Base-by-base conservation (phyloP, 2,797 vertebrate species). In the Poliocrania exsul region DNA sequence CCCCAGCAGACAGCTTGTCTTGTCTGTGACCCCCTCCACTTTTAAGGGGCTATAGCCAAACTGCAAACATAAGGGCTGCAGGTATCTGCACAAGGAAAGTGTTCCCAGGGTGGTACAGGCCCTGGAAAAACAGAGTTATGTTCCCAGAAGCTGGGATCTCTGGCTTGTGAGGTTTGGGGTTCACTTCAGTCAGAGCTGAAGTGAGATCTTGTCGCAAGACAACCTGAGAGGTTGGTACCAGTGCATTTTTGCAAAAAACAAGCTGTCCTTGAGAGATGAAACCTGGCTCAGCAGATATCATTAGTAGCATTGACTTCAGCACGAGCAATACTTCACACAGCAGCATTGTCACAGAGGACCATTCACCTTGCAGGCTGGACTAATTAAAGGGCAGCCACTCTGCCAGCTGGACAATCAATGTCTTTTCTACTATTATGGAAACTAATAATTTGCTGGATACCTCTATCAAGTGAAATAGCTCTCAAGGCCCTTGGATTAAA, bases 341-440 rank as follows among this genome's bases (percentile, higher is more conserved):
- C 35, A 75, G 69, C 58, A 25, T 19, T 4, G n/a, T 53, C 78
- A 57, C 2, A 1, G 78, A 81, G 47, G 18, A 62, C 17, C 47
- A 62, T 73, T 56, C 66, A 19, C 25, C 64, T 77, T 85, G 64
- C 64, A 77, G 81, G 37, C 0, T 70, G 58, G 62, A 47, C 67
- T 88, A 66, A 92, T 84, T 84, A 86, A 81, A 56, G n/a, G 47
- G 54, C 31, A 66, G 42, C 58, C 66, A 75, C 64, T 86, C 73
- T 87, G 51, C 56, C 88, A 90, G 74, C 21, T 70, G 73, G 44
- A 53, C 37, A 73, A 35, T 77, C 70, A 66, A 44, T 67, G 71
- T 23, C 51, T 60, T 86, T 75, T 50, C 29, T 70, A 40, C 40
- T 62, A 25, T 46, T 73, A 77, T 0, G 0, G 85, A 83, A 81